Conservation (phyloP, 2,797 vertebrate species). For the Gallinago nigripennis region DNA sequence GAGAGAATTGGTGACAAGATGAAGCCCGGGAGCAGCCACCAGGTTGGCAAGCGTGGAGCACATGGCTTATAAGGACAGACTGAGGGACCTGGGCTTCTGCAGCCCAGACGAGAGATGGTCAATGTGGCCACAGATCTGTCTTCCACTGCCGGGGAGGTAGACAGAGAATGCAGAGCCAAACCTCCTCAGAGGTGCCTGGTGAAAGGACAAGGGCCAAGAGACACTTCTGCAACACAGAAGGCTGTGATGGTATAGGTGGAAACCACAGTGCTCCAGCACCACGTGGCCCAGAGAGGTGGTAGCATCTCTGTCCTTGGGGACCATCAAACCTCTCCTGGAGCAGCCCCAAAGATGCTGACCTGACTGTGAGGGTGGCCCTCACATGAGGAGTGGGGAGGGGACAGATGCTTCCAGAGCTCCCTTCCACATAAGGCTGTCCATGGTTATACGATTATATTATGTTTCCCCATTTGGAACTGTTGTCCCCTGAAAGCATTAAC, state of each 20-base stretch:
- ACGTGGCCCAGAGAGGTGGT: background rate
- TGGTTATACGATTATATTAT: background rate
- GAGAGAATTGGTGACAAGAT: background rate
- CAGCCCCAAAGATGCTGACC: background rate
- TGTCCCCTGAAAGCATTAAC: background rate
- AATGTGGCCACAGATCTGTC: background rate
- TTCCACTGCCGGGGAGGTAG: background rate
- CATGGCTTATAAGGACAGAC: fast-evolving
- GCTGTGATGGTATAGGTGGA: background rate
- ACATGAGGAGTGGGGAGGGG: background rate
- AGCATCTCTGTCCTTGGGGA: background rate
- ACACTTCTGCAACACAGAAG: background rate
- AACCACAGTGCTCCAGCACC: background rate
- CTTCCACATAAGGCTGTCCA: background rate
- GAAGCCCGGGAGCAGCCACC: background rate
- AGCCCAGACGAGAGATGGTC: background rate
- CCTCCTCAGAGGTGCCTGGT: background rate
- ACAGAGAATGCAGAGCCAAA: background rate
- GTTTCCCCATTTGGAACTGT: background rate
- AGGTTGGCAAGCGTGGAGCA: background rate
- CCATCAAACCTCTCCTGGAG: background rate
- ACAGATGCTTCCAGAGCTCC: background rate
- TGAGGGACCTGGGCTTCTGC: background rate
- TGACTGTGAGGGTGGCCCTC: background rate
- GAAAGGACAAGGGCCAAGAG: background rate